Conservation (phyloP, 2,797 vertebrate genomes). For the Protonibea diacanthus region DNA sequence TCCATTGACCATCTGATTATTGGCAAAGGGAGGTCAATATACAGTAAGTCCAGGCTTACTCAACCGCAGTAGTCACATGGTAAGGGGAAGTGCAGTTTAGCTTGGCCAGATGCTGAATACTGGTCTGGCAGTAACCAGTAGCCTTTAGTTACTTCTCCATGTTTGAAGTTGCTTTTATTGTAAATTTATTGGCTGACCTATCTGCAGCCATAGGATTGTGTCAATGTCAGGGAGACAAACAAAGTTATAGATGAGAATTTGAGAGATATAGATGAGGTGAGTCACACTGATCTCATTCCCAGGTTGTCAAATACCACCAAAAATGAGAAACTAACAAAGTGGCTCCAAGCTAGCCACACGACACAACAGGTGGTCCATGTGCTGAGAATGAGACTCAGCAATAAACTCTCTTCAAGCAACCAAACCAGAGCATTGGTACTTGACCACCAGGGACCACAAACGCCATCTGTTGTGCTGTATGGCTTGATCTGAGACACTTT, state of each 20-base stretch:
- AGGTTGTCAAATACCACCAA: too few species aligned
- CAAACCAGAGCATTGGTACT: too few species aligned
- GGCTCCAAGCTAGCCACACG: too few species aligned
- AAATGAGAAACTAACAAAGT: too few species aligned
- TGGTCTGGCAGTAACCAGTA: neutral
- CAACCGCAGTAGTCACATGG: neutral
- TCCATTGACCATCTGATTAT: constrained; percentile 22
- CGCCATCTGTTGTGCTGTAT: too few species aligned
- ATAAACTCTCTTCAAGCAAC: too few species aligned
- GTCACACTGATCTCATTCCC: too few species aligned
- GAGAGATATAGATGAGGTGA: neutral
- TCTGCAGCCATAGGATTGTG: neutral
- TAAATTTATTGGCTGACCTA: neutral
- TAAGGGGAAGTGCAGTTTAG: constrained; percentile 3
- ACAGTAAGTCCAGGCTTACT: neutral
- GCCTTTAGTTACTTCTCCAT: neutral
- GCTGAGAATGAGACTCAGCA: too few species aligned
- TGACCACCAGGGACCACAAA: too few species aligned
- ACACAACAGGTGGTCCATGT: too few species aligned
- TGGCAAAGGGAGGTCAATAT: constrained; percentile 6
- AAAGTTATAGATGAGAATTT: neutral
- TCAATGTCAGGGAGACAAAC: neutral
- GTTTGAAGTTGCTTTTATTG: neutral
- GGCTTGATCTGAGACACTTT: too few species aligned
- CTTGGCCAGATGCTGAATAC: neutral